phyloP scores from a whole-genome alignment of 2,113 vertebrate species.

The Petrocephalus zakoni region DNA sequence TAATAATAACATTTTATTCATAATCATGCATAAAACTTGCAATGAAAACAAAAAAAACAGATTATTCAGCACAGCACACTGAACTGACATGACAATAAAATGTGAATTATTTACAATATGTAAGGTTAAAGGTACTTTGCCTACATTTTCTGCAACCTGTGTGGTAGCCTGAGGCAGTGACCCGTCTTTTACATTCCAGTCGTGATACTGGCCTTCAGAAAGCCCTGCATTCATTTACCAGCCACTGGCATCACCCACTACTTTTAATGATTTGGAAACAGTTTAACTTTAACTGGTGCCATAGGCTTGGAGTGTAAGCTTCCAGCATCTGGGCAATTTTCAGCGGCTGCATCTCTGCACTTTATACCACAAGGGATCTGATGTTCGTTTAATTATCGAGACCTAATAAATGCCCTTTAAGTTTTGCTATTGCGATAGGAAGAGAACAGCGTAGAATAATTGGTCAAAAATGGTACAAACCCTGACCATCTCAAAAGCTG shows the following conservation, averaged over 20 bases:
- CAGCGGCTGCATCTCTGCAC: not conserved
- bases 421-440: not conserved
- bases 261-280: not conserved
- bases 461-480: not conserved
- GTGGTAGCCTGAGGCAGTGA: not conserved
- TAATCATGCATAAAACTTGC: not conserved
- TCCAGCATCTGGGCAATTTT: not conserved
- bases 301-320: not conserved
- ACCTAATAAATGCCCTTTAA: not conserved
- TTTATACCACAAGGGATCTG: not conserved
- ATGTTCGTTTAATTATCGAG: constrained; percentile 10
- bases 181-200: not conserved
- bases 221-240: not conserved
- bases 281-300: not conserved
- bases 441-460: not conserved
- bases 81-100: not conserved
- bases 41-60: not conserved
- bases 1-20: not conserved
- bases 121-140: not conserved
- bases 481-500: not conserved
- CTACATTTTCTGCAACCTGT: not conserved
- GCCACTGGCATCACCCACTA: not conserved
- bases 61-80: not conserved
- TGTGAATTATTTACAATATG: not conserved
- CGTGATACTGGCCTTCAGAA: not conserved